Percentiles rank a stretch among this genome's conserved stretches.
These are phyloP conservation scores for Vanessa atalanta DNA, from an alignment of 1,140 invertebrate species.

Conservation along the genomic window DNA sequence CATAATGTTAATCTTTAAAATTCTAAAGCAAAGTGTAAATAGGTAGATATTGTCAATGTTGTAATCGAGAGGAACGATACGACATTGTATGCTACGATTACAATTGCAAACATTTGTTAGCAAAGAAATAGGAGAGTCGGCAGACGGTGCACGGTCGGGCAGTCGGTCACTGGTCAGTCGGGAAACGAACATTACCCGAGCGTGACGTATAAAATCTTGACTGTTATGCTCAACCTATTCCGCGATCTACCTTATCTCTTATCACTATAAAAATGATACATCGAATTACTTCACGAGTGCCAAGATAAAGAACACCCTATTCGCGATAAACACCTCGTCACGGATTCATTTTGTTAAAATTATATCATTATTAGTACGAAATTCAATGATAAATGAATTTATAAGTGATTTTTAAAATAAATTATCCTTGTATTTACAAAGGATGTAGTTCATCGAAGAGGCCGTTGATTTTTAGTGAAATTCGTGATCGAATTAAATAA, in stretches of 20 bases:
- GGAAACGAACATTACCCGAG: constrained; percentile 40
- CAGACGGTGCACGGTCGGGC: not conserved
- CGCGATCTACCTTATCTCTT: constrained; percentile 62
- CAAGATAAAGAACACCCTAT: constrained; percentile 60
- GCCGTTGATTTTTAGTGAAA: not conserved
- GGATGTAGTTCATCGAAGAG: not conserved
- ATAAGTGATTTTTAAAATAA: constrained; percentile 11
- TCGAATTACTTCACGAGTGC: constrained; percentile 66
- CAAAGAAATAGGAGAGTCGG: constrained; percentile 16
- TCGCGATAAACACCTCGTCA: constrained; percentile 55
- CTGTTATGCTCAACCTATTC: constrained; percentile 26
- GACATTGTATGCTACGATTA: not conserved
- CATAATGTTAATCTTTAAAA: too few relatives aligned
- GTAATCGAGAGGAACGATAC: too few relatives aligned
- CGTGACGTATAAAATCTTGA: constrained; percentile 42
- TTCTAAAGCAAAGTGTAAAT: too few relatives aligned
- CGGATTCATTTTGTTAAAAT: constrained; percentile 42
- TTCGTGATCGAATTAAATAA: constrained; percentile 9
- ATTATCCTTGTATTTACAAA: not conserved
- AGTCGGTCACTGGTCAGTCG: constrained; percentile 51
- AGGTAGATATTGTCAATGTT: too few relatives aligned
- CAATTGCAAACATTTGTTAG: constrained; percentile 18
- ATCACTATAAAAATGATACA: constrained; percentile 72
- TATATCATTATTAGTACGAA: constrained; percentile 39
- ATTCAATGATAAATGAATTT: constrained; percentile 30